Base-by-base conservation (phyloP, 2,888 invertebrate genomes). In the Agrotis puta region DNA sequence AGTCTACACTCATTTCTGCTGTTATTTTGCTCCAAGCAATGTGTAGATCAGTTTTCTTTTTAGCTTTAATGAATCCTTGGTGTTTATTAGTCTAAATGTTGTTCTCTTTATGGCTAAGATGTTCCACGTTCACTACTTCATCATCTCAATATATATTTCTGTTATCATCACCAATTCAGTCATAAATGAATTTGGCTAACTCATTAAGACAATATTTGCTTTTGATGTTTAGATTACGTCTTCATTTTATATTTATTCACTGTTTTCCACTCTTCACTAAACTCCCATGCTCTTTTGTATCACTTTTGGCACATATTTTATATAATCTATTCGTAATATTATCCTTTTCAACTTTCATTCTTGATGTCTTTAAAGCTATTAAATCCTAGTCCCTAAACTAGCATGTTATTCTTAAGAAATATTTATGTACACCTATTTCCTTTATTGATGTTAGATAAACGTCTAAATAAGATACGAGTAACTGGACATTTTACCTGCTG, bases 171-270 rank as follows among this genome's bases (percentile, higher is more conserved):
- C 78, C 74, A 73, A 69, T 79, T 80, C 70, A 77, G 62, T 63
- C 27, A 57, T 47, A 48, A 56, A 53, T 65, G 77, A 77, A 69
- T 80, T 82, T 63, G 64, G 77, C 76, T 76, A 76, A 75, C 59
- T 50, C 69, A 64, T 20, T 20, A 62, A 65, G 64, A 75, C 39
- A 39, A 39, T 82, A 64, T 84, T 69, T 69, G 89, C 89, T 89
- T 89, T 89, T 83, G 85, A 78, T 89, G 89, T 88, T 84, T 79
- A 68, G 73, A 81, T 76, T 61, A 71, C 74, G 20, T 65, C 62
- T 63, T 63, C 74, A 73, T 82, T 72, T 63, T 53, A 47, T 79
- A 65, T 68, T 43, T 59, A 66, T 54, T 77, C 67, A 77, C 56
- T 73, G 7, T 67, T 56, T 64, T 47, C 61, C 71, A 54, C 70